Evolutionary conservation across 2,888 invertebrate genomes (phyloP).

Genomic region (Synergus gifuensis): DNA sequence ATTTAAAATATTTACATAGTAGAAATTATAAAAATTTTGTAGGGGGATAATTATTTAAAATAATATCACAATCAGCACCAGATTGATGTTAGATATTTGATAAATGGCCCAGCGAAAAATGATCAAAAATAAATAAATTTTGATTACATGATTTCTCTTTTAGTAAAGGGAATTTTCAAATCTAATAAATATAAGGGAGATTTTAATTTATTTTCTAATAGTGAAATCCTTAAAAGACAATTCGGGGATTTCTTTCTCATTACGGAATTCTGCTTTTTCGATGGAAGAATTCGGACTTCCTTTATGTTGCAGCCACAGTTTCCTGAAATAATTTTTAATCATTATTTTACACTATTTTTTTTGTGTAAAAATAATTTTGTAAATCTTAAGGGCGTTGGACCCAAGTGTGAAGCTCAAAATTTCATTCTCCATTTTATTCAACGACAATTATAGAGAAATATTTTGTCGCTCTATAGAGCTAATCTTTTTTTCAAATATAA

Average conservation of each 20-base stretch:
- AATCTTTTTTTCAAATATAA: too few species aligned
- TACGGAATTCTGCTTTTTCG: constrained; percentile 85
- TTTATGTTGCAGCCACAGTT: constrained; percentile 82
- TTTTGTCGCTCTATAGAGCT: too few species aligned
- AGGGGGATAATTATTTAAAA: not conserved
- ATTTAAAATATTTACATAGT: not conserved
- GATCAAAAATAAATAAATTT: not conserved
- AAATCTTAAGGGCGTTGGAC: too few species aligned
- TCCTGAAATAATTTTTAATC: constrained; percentile 73
- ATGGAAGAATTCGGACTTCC: constrained; percentile 89
- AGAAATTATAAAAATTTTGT: not conserved
- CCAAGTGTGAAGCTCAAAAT: too few species aligned
- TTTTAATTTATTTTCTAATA: constrained; percentile 76
- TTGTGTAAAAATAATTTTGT: constrained; percentile 33
- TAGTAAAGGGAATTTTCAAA: not conserved
- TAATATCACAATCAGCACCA: not conserved
- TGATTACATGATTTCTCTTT: not conserved
- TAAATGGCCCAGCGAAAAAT: too few species aligned
- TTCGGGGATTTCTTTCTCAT: constrained; percentile 80
- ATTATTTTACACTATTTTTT: constrained; percentile 39
- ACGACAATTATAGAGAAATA: too few species aligned
- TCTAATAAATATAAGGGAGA: not conserved
- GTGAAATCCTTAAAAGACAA: constrained; percentile 79
- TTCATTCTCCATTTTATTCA: too few species aligned
- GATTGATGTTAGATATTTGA: not conserved